Conservation (phyloP, 1,140 invertebrate genomes). For the Lepidurus apus region DNA sequence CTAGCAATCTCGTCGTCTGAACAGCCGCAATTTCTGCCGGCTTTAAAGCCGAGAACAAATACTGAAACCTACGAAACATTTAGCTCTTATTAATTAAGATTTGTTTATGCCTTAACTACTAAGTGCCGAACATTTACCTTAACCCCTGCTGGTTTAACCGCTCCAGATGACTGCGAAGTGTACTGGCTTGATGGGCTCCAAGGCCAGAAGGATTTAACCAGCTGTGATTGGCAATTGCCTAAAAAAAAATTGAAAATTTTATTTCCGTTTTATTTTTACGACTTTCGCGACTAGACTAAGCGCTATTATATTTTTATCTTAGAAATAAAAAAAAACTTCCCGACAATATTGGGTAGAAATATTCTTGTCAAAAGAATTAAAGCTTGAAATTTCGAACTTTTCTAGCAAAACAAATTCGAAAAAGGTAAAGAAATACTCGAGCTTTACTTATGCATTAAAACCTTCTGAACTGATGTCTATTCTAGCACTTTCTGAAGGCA, state of each 20-base stretch:
- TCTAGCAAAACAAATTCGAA: too few relatives aligned
- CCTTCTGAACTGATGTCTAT: too few relatives aligned
- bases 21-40: conserved; percentile 67
- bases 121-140: conserved; percentile 43
- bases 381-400: too few relatives aligned
- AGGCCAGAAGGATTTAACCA: conserved; percentile 50
- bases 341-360: too few relatives aligned
- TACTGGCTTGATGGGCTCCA: conserved; percentile 49
- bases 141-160: conserved; percentile 65
- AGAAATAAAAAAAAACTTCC: too few relatives aligned
- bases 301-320: too few relatives aligned
- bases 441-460: too few relatives aligned
- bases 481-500: background rate
- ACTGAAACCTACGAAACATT: conserved; percentile 55
- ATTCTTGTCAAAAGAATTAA: too few relatives aligned
- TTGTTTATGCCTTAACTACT: background rate
- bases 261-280: background rate
- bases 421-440: too few relatives aligned
- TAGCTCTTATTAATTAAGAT: conserved; percentile 27
- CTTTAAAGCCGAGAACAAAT: conserved; percentile 73
- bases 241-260: conserved; percentile 25
- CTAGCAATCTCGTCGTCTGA: conserved; percentile 75
- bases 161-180: conserved; percentile 52
- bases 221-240: conserved; percentile 42
- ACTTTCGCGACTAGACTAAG: too few relatives aligned